These are phyloP conservation scores for Agelaius phoeniceus DNA, from an alignment of 2,113 vertebrate genomes.

Conservation along the genomic window DNA sequence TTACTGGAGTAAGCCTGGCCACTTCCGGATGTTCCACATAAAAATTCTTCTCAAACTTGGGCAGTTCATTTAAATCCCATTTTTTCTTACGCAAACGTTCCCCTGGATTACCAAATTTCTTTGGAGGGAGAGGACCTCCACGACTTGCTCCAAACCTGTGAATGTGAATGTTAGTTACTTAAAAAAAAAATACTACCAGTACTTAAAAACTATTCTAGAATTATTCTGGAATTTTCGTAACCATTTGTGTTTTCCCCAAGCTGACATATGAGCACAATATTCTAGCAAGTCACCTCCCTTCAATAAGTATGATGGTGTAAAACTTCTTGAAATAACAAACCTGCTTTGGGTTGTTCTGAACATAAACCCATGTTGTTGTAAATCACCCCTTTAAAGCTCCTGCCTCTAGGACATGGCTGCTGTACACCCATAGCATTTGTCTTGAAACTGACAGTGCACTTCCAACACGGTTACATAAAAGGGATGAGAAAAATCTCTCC, in stretches of 20 bases:
- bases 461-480: neutral
- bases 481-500: neutral
- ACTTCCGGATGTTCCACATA: slow-evolving; percentile 91
- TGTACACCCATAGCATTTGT: neutral
- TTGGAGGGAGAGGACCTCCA: slow-evolving; percentile 83
- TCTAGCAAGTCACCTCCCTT: neutral
- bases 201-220: neutral
- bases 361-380: neutral
- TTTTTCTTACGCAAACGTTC: slow-evolving; percentile 94
- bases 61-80: slow-evolving; percentile 93
- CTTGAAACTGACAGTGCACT: neutral
- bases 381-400: neutral
- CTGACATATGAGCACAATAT: neutral
- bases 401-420: neutral
- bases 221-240: neutral
- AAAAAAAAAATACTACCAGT: neutral
- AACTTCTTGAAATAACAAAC: neutral
- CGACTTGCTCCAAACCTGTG: slow-evolving; percentile 72
- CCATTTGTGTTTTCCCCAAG: neutral
- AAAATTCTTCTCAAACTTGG: slow-evolving; percentile 99
- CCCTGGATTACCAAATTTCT: slow-evolving; percentile 95
- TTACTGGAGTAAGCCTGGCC: slow-evolving; percentile 85
- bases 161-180: neutral
- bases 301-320: neutral
- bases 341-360: neutral